Evolutionary conservation across 2,797 vertebrate genomes (phyloP).

Genomic region (Muscicapa striata): DNA sequence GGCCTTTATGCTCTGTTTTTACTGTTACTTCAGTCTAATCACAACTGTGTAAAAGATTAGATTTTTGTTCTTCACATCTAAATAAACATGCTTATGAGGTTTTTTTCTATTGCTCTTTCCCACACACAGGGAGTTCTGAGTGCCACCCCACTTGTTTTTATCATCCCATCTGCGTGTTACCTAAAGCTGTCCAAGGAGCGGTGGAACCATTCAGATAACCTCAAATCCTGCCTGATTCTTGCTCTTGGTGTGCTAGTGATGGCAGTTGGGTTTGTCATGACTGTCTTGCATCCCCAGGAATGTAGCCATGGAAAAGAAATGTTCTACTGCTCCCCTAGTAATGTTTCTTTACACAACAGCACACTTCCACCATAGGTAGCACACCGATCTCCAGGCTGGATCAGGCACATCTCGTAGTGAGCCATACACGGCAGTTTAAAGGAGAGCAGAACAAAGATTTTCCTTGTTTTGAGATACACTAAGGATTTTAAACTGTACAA

Average conservation of each 20-base stretch:
- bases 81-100: background rate
- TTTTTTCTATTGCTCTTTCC: conserved; percentile 58
- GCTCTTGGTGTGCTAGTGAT: conserved; percentile 84
- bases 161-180: conserved; percentile 92
- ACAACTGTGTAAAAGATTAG: background rate
- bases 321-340: conserved; percentile 87
- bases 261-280: conserved; percentile 87
- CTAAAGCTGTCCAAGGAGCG: conserved; percentile 86
- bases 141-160: conserved; percentile 94
- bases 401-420: background rate
- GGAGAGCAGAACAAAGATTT: background rate
- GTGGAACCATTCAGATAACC: conserved; percentile 84
- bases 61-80: background rate
- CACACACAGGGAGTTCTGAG: conserved; percentile 87
- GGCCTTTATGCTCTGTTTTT: background rate
- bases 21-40: background rate
- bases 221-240: conserved; percentile 84
- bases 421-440: background rate
- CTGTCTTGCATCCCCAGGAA: conserved; percentile 82
- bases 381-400: background rate
- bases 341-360: conserved; percentile 74
- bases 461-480: background rate
- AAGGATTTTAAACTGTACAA: background rate
- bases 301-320: conserved; percentile 93
- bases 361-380: conserved; percentile 68